Percentiles rank a stretch among this genome's conserved stretches.
These are phyloP conservation scores for Anastrepha ludens DNA, from an alignment of 1,140 invertebrate species.

Conservation along the genomic window DNA sequence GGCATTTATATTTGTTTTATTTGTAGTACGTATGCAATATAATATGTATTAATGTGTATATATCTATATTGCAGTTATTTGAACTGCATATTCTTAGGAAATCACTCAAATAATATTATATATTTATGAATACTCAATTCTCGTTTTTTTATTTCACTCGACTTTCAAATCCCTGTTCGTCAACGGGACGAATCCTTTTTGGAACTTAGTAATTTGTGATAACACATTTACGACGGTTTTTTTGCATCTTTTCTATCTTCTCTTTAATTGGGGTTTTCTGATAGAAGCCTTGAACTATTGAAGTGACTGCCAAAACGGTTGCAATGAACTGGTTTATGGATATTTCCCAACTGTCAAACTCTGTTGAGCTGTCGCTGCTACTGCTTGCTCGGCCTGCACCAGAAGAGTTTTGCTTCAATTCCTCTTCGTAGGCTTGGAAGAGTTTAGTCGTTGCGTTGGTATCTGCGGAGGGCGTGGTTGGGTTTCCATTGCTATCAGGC, in stretches of 20 bases:
- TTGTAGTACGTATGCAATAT: conserved; percentile 28
- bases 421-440: conserved; percentile 69
- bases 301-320: conserved; percentile 67
- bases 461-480: conserved; percentile 67
- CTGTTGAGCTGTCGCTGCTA: conserved; percentile 66
- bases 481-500: conserved; percentile 72
- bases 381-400: conserved; percentile 44
- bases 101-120: background rate
- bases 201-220: conserved; percentile 52
- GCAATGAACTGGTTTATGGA: conserved; percentile 72
- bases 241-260: conserved; percentile 70
- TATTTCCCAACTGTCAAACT: conserved; percentile 69
- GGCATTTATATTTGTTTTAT: background rate
- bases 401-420: conserved; percentile 62
- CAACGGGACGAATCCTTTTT: background rate
- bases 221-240: conserved; percentile 72
- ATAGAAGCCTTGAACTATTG: conserved; percentile 67
- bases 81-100: conserved; percentile 21
- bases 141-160: background rate
- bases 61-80: background rate
- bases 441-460: conserved; percentile 64
- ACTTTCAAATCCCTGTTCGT: background rate
- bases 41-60: conserved; percentile 20
- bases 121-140: conserved; percentile 19
- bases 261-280: conserved; percentile 65